phyloP scores from a whole-genome alignment of 2,888 invertebrate species.

The Trichopoda pennipes region DNA sequence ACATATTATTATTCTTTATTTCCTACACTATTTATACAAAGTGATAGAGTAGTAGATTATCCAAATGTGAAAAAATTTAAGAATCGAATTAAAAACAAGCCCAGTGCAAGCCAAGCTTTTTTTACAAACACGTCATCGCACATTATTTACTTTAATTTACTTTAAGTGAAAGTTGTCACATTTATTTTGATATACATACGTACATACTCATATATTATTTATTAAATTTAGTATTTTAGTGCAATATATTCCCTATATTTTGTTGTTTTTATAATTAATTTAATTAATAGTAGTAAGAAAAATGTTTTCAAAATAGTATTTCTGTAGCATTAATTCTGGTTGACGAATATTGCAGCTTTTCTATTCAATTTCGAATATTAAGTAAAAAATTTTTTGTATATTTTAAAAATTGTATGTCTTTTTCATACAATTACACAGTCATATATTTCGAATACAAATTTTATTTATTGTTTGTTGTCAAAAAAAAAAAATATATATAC shows the following conservation, averaged over 20 bases:
- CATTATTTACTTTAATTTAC: slow-evolving; percentile 30
- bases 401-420: slow-evolving; percentile 26
- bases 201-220: slow-evolving; percentile 47
- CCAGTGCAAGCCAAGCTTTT: slow-evolving; percentile 54
- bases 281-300: slow-evolving; percentile 33
- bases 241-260: slow-evolving; percentile 53
- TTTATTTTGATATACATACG: slow-evolving; percentile 33
- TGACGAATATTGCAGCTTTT: slow-evolving; percentile 16
- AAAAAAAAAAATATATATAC: slow-evolving; percentile 41
- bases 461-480: slow-evolving; percentile 70
- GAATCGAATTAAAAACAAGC: slow-evolving; percentile 29
- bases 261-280: not conserved
- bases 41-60: slow-evolving; percentile 31
- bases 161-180: slow-evolving; percentile 36
- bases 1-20: not conserved
- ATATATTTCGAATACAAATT: slow-evolving; percentile 59
- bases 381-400: slow-evolving; percentile 36
- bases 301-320: slow-evolving; percentile 44
- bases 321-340: not conserved
- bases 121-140: slow-evolving; percentile 48
- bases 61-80: slow-evolving; percentile 41
- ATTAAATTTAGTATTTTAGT: slow-evolving; percentile 63
- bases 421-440: slow-evolving; percentile 17
- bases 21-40: slow-evolving; percentile 25
- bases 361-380: slow-evolving; percentile 22